phyloP scores from a whole-genome alignment of 2,113 vertebrate species.

The Piprites chloris region DNA sequence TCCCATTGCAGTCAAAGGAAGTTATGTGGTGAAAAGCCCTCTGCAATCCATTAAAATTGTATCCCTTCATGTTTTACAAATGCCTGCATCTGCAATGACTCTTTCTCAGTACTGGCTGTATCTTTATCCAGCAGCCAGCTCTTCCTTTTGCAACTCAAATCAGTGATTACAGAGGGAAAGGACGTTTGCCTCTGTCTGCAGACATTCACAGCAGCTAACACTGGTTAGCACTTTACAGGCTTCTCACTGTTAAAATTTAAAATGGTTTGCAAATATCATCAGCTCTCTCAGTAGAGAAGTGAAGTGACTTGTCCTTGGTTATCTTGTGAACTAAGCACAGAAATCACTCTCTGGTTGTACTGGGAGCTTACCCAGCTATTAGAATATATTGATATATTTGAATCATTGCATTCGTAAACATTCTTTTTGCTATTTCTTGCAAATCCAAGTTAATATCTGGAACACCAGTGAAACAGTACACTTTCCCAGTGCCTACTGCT shows the following conservation, averaged over 20 bases:
- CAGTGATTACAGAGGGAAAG: background rate
- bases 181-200: background rate
- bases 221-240: background rate
- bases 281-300: background rate
- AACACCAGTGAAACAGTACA: background rate
- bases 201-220: background rate
- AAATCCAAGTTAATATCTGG: background rate
- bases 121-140: background rate
- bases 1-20: conserved; percentile 3
- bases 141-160: background rate
- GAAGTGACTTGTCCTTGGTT: background rate
- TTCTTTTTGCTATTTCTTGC: background rate
- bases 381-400: background rate
- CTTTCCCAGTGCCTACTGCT: background rate
- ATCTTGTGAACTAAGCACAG: background rate
- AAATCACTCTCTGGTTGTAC: background rate
- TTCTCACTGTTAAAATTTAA: background rate
- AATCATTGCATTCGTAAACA: background rate
- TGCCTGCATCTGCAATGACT: background rate
- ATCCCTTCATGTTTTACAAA: conserved; percentile 18
- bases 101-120: background rate
- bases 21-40: conserved; percentile 21
- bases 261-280: background rate
- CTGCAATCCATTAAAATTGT: conserved; percentile 1
- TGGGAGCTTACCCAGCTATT: background rate